Evolutionary conservation across 2,113 vertebrate genomes (phyloP), one percentile per base, ranked within the genome.

Genomic region (Mellivora capensis): DNA sequence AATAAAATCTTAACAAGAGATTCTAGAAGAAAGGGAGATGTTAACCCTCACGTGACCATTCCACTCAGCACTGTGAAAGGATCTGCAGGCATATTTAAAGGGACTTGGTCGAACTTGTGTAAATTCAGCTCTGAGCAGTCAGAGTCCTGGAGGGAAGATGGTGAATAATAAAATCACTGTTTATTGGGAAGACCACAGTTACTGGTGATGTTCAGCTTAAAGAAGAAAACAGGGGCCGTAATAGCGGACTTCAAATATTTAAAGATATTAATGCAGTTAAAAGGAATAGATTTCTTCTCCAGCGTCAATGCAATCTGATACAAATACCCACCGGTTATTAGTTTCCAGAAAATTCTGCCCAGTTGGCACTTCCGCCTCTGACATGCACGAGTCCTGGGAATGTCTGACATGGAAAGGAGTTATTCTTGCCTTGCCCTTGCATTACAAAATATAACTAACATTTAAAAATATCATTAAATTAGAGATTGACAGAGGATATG

Each of bases 291-390:
- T 4, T 27, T 74, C 31, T 37, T 18, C 13, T 5, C 37, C 44
- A n/a, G 0, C 1, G 61, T 49, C 64, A 61, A 0, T 12, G 49
- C 5, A 2, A 4, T 17, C 25, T 7, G 23, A 54, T 17, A 39
- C 90, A 34, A 6, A 37, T 15, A 69, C 1, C 20, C 21, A 11
- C 34, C 9, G 34, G 21, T 61, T 17, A n/a, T 2, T 6, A 13
- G 76, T n/a, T 34, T 82, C 64, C 27, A 27, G 42, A 54, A 67
- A 23, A 39, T 4, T 6, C 27, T 7, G 42, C 39, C 59, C 9
- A 0, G 3, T 11, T 9, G 5, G 39, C 29, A 2, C 17, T 1
- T 7, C 42, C 27, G 0, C 39, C 5, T 0, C 89, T 44, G 49
- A 54, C 5, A 12, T 0, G 1, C 49, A 9, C 2, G 12, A 23